Evolutionary conservation across 2,888 invertebrate genomes (phyloP).

Genomic region (Eristalis intricaria): DNA sequence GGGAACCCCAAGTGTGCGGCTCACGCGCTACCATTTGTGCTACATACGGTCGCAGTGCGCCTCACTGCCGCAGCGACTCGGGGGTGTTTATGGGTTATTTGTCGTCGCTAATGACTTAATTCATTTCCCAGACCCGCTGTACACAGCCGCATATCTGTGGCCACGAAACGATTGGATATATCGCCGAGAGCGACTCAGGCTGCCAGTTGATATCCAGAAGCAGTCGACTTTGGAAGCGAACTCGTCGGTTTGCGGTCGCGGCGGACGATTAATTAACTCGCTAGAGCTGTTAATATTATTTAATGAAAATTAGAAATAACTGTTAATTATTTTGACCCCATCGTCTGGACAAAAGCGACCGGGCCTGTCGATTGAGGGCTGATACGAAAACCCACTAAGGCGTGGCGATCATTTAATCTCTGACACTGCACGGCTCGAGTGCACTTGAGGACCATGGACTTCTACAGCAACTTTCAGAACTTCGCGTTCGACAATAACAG

Average conservation of each 20-base stretch:
- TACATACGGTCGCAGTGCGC: constrained; percentile 21
- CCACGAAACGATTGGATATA: constrained; percentile 7
- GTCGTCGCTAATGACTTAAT: constrained; percentile 81
- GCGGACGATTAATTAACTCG: constrained; percentile 64
- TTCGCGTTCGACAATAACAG: constrained; percentile 51
- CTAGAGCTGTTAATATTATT: constrained; percentile 65
- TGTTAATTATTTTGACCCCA: constrained; percentile 73
- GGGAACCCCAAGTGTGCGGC: constrained; percentile 49
- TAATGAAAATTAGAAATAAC: constrained; percentile 72
- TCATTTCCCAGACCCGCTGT: constrained; percentile 79
- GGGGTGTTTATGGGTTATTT: constrained; percentile 79
- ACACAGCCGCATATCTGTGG: constrained; percentile 28
- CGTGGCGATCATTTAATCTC: constrained; percentile 65
- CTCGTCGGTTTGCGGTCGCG: constrained; percentile 7
- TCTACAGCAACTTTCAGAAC: constrained; percentile 68
- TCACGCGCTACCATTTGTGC: constrained; percentile 51
- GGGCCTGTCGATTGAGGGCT: constrained; percentile 29
- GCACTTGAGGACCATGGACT: constrained; percentile 70
- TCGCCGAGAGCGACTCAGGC: neutral
- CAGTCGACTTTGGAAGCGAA: constrained; percentile 26
- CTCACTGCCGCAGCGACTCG: constrained; percentile 31
- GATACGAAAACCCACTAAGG: constrained; percentile 23
- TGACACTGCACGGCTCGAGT: constrained; percentile 47
- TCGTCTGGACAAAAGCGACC: constrained; percentile 40
- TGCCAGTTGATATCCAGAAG: constrained; percentile 49